Base-by-base conservation (phyloP, 2,113 vertebrate genomes). In the Paraplagusia blochii region DNA sequence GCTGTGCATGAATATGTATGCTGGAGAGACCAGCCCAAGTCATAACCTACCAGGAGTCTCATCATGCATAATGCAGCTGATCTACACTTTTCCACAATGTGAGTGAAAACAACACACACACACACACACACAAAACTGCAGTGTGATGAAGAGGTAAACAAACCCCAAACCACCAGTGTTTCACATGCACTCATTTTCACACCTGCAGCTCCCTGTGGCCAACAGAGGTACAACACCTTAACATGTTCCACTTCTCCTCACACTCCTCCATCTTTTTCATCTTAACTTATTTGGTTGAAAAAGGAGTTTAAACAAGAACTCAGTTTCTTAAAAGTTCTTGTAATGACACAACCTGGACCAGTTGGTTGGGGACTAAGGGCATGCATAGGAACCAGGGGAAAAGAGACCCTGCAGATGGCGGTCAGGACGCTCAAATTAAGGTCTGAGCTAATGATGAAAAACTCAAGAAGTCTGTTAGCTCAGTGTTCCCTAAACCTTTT, bases 11-110 rank as follows among this genome's bases (percentile, higher is more conserved):
- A 88, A 89, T 89, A 88, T 89, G 87, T 82, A 89, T 88, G 85
- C 66, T 59, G 58, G 72, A 38, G 64, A 83, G 73, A n/a, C n/a
- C n/a, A n/a, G 83, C 82, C 85, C 71, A 83, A 86, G 84, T 81
- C 85, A 88, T 89, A 85, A 85, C 87, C 85, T 87, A 88, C 87
- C 85, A 83, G 88, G 87, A 85, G 77, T 84, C 88, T 88, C 84
- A 85, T 75, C 86, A 88, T 89, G 87, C 85, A 88, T 89, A 85
- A 88, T 88, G 85, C 87, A 89, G 84, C 78, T 76, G 79, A 84
- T 83, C 81, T 82, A 84, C 74, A 64, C 82, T 80, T 89, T 75
- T 70, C 81, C 68, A 75, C 66, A 63, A 81, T 66, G 83, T 33
- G 77, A 47, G 40, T 33, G 43, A 29, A 29, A 29, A 29, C 22